Evolutionary conservation across 1,140 invertebrate species (phyloP).

Genomic region (Papilio aristodemus): DNA sequence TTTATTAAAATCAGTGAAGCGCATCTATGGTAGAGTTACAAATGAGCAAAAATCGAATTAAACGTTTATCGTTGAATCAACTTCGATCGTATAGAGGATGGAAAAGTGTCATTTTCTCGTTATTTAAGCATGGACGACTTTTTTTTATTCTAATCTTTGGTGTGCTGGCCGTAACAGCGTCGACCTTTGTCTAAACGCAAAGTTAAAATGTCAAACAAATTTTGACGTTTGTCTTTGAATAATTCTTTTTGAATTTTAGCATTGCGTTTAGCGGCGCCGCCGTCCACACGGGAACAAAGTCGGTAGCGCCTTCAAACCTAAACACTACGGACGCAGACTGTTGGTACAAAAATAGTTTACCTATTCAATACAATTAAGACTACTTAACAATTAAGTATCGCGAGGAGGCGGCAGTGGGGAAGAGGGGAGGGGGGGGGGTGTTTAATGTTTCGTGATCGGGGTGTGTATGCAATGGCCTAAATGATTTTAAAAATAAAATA

Average conservation of each 20-base stretch:
- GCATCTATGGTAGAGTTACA: constrained; percentile 45
- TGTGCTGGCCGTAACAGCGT: constrained; percentile 70
- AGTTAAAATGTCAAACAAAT: constrained; percentile 35
- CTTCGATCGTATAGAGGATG: constrained; percentile 38
- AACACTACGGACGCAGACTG: constrained; percentile 70
- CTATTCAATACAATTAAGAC: constrained; percentile 78
- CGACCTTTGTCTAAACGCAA: constrained; percentile 54
- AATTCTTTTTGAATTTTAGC: background rate
- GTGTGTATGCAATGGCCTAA: background rate
- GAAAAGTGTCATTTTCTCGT: constrained; percentile 46
- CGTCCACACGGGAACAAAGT: constrained; percentile 59
- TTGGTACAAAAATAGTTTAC: constrained; percentile 80
- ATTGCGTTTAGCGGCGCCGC: constrained; percentile 52
- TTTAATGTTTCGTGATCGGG: constrained; percentile 36
- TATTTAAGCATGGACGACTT: constrained; percentile 57
- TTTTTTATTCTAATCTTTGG: constrained; percentile 79
- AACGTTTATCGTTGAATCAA: constrained; percentile 40
- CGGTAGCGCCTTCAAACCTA: constrained; percentile 73
- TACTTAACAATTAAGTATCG: constrained; percentile 79
- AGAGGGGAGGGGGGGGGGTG: constrained; percentile 46
- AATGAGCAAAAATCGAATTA: constrained; percentile 55
- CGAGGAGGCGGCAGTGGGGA: constrained; percentile 58
- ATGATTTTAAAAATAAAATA: background rate
- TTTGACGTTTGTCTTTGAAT: background rate
- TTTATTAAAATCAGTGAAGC: constrained; percentile 52